Evolutionary conservation across 2,113 vertebrate genomes (phyloP).

Genomic region (Prietella phreatophila): DNA sequence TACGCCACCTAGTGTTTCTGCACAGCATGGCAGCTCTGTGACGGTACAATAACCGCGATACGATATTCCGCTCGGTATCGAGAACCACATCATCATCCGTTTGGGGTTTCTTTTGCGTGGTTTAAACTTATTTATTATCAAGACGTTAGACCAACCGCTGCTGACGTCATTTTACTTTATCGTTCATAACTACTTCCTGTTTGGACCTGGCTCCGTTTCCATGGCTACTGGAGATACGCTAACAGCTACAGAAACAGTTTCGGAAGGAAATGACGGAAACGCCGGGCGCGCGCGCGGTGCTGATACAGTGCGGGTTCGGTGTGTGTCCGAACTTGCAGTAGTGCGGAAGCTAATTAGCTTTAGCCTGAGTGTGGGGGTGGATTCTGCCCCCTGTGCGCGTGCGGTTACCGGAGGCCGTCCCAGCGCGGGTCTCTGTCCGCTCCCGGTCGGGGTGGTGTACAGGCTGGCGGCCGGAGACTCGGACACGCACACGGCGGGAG

Average conservation of each 20-base stretch:
- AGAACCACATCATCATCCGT: background rate
- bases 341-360: background rate
- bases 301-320: background rate
- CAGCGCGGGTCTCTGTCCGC: conserved; percentile 55
- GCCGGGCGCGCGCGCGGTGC: too few species aligned
- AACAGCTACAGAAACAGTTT: background rate
- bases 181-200: background rate
- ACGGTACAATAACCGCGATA: background rate
- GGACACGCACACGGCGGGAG: conserved; percentile 43
- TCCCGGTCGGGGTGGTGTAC: conserved; percentile 57
- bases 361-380: background rate
- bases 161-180: background rate
- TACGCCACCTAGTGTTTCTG: background rate
- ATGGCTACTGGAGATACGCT: background rate
- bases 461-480: conserved; percentile 52
- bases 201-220: background rate
- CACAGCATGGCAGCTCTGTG: background rate
- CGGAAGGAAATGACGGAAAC: background rate
- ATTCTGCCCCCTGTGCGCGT: too few species aligned
- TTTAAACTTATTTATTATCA: too few species aligned
- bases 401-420: conserved; percentile 62
- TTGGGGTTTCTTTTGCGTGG: background rate
- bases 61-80: background rate
- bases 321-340: background rate
- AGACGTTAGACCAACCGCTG: background rate